Conservation (phyloP, 2,797 vertebrate genomes). For the Cheirogaleus major region DNA sequence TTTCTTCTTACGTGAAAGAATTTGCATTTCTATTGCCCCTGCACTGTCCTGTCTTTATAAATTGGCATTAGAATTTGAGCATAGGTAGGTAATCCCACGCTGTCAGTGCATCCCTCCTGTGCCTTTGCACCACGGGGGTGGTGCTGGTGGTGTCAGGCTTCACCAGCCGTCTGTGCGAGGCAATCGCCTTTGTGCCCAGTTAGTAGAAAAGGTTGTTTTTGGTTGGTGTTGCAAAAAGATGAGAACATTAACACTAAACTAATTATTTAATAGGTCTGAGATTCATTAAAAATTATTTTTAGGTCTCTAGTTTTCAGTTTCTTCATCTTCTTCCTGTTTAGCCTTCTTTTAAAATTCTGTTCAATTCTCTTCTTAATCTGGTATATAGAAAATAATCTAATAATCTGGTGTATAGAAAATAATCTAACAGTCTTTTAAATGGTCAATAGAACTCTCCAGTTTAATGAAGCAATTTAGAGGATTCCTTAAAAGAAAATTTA, state of each 20-base stretch:
- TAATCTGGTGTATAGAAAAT: conserved; percentile 6
- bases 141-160: not conserved
- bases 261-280: conserved; percentile 25
- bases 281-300: not conserved
- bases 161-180: not conserved
- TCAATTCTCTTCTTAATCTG: conserved; percentile 50
- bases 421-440: conserved; percentile 36
- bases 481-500: conserved; percentile 60
- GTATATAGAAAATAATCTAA: not conserved
- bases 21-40: not conserved
- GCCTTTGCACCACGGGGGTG: not conserved
- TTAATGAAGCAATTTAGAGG: conserved; percentile 50
- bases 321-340: conserved; percentile 49
- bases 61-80: not conserved
- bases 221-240: conserved; percentile 2
- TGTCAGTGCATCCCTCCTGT: not conserved
- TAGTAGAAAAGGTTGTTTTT: not conserved
- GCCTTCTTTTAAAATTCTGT: conserved; percentile 39
- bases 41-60: not conserved
- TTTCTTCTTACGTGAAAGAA: conserved; percentile 23
- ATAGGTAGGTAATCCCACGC: accelerated
- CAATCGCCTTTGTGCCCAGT: not conserved
- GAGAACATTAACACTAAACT: conserved; percentile 67
- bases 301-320: conserved; percentile 31
- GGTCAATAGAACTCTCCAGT: conserved; percentile 19